Conservation (phyloP, 1,140 invertebrate species). For the Zophobas morio region DNA sequence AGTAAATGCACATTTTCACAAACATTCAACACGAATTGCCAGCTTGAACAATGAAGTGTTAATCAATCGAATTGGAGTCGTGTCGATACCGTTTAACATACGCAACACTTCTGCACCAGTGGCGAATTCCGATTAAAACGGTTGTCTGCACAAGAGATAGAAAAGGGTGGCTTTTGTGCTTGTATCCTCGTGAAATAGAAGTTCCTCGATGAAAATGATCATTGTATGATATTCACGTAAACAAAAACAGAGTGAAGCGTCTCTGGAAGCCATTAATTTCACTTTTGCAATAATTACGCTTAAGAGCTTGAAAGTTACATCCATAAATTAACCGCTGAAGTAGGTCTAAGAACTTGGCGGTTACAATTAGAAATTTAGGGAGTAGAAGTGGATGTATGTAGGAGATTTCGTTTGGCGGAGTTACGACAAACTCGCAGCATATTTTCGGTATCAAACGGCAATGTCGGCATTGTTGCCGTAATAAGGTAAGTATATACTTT, state of each 20-base stretch:
- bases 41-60: too few species aligned
- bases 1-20: too few species aligned
- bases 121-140: too few species aligned
- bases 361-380: slow-evolving; percentile 36
- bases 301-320: slow-evolving; percentile 39
- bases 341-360: slow-evolving; percentile 33
- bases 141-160: too few species aligned
- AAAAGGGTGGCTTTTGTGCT: neutral
- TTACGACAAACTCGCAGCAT: slow-evolving; percentile 8
- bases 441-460: slow-evolving; percentile 24
- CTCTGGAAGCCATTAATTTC: slow-evolving; percentile 41
- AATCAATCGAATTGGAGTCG: too few species aligned
- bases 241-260: slow-evolving; percentile 20
- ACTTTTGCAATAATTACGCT: slow-evolving; percentile 37
- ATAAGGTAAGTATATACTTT: slow-evolving; percentile 42
- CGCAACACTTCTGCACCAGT: too few species aligned
- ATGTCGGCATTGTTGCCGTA: slow-evolving; percentile 27
- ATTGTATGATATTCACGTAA: slow-evolving; percentile 27
- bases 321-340: slow-evolving; percentile 33
- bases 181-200: neutral
- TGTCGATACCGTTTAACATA: too few species aligned
- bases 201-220: slow-evolving; percentile 4
- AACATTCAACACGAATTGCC: too few species aligned
- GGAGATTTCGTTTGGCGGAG: slow-evolving; percentile 11
- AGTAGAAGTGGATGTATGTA: slow-evolving; percentile 23